Conservation (phyloP, 1,140 invertebrate species). For the Pseudachorutes palmiensis region DNA sequence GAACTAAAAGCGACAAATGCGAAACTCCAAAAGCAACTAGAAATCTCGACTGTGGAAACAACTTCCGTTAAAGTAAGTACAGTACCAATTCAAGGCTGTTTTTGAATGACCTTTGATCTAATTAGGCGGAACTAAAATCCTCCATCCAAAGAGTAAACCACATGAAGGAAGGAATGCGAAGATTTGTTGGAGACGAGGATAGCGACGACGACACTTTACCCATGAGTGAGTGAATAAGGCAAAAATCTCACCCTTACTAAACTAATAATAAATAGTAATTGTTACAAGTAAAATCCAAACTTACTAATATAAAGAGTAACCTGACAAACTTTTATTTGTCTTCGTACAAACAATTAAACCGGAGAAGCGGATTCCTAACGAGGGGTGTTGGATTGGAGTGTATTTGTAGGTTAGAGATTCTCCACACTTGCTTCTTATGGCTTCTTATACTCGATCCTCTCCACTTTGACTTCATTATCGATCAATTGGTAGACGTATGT, state of each 20-base stretch:
- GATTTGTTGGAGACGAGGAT: slow-evolving; percentile 56
- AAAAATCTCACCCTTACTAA: not conserved
- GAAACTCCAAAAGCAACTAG: not conserved
- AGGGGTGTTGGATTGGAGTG: not conserved
- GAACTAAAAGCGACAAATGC: not conserved
- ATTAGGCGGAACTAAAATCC: slow-evolving; percentile 56
- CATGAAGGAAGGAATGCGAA: slow-evolving; percentile 74
- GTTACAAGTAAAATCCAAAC: not conserved
- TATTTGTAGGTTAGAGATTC: not conserved
- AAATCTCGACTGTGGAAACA: not conserved
- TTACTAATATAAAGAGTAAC: not conserved
- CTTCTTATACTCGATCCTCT: slow-evolving; percentile 95
- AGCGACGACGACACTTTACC: slow-evolving; percentile 37
- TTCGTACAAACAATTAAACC: too few species aligned
- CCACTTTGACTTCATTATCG: slow-evolving; percentile 96
- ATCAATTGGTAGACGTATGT: slow-evolving; percentile 97
- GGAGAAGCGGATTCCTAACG: not conserved
- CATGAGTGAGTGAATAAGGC: not conserved
- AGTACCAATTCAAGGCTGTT: not conserved
- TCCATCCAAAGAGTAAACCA: slow-evolving; percentile 76
- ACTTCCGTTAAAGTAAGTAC: slow-evolving; percentile 38
- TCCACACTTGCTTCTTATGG: slow-evolving; percentile 49
- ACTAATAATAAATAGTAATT: not conserved
- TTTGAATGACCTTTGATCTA: not conserved
- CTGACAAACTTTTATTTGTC: not conserved